Evolutionary conservation across 1,140 invertebrate species (phyloP).

Genomic region (Hylyphantes graminicola): DNA sequence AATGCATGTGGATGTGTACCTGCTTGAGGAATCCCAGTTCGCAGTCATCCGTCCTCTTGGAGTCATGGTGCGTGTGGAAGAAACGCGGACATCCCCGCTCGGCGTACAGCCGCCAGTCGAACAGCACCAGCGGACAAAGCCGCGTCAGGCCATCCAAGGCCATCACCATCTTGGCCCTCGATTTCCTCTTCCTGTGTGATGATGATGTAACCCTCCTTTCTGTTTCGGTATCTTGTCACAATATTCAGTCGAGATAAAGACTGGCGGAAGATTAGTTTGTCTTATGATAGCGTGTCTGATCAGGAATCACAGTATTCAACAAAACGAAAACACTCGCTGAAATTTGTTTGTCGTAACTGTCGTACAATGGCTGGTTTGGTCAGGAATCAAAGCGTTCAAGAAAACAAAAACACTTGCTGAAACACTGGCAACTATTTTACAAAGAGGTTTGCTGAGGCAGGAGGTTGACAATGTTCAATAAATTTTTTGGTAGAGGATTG

Average conservation of each 20-base stretch:
- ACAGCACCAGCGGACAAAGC: constrained; percentile 62
- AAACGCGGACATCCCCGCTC: constrained; percentile 61
- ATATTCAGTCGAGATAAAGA: background rate
- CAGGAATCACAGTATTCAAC: too few relatives aligned
- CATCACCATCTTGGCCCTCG: constrained; percentile 61
- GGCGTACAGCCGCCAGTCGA: constrained; percentile 62
- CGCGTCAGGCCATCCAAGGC: constrained; percentile 62
- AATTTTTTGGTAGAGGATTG: too few relatives aligned
- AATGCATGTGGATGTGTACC: constrained; percentile 29
- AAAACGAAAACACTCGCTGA: too few relatives aligned
- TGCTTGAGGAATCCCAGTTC: constrained; percentile 62
- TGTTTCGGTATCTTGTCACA: background rate
- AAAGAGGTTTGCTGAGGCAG: too few relatives aligned
- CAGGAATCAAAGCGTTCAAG: too few relatives aligned
- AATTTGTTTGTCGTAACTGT: too few relatives aligned
- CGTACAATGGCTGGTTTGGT: too few relatives aligned
- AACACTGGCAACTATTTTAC: too few relatives aligned
- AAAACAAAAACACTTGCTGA: too few relatives aligned
- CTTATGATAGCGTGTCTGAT: background rate
- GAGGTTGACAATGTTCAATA: too few relatives aligned
- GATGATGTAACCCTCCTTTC: background rate
- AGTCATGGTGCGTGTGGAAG: constrained; percentile 58
- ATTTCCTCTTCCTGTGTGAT: background rate
- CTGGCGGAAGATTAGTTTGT: background rate
- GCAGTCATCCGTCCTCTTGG: constrained; percentile 60